A percentile compares a stretch with the other conserved stretches of the same genome.
Conservation (phyloP, 2,888 invertebrate species). For the Piscicola geometra region DNA sequence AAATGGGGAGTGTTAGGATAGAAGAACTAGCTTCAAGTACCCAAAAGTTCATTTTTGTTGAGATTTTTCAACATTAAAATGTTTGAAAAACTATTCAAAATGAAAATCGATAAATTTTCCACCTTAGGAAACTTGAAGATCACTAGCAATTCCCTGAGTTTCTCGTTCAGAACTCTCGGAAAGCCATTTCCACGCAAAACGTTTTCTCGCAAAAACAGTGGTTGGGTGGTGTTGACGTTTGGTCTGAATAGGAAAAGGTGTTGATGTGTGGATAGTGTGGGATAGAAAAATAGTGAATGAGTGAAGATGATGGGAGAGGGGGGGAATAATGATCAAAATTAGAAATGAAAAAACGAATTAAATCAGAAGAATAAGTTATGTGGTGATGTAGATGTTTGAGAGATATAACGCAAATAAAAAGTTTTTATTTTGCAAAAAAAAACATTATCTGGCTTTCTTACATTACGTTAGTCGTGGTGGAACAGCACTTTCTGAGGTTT, state of each 20-base stretch:
- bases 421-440: background rate
- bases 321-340: too few species aligned
- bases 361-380: too few species aligned
- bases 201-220: conserved; percentile 1
- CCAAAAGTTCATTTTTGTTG: too few species aligned
- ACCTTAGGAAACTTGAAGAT: conserved; percentile 27
- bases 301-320: too few species aligned
- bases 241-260: conserved; percentile 10
- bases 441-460: background rate
- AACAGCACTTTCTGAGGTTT: conserved; percentile 25
- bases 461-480: conserved; percentile 8
- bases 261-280: too few species aligned
- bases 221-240: background rate
- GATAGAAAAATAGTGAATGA: too few species aligned
- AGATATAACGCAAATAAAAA: too few species aligned
- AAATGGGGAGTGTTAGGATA: too few species aligned
- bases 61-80: background rate
- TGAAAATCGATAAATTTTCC: background rate
- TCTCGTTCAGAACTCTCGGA: conserved; percentile 17
- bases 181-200: conserved; percentile 12
- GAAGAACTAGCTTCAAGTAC: too few species aligned
- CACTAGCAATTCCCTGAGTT: conserved; percentile 16
- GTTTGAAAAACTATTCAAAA: background rate
- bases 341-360: too few species aligned
- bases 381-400: too few species aligned